phyloP scores from a whole-genome alignment of 2,797 vertebrate genomes.

The Chaetodon trifasciatus region DNA sequence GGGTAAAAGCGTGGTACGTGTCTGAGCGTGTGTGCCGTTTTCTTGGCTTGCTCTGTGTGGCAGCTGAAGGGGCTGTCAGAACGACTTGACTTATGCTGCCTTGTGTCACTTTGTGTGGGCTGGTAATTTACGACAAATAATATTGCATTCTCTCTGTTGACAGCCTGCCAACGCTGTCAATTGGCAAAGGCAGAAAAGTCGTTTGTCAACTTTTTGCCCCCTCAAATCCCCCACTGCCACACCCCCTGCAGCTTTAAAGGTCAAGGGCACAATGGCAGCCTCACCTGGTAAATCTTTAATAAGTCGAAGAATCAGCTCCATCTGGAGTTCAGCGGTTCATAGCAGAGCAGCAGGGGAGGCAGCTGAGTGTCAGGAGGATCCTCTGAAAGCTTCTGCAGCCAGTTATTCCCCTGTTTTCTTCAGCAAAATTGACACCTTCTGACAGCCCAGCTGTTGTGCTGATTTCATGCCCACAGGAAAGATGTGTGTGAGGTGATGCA shows the following conservation, averaged over 20 bases:
- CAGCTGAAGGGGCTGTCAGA: constrained; percentile 68
- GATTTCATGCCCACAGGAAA: constrained; percentile 56
- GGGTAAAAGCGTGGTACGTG: constrained; percentile 7
- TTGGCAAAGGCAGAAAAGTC: constrained; percentile 60
- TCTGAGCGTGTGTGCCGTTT: constrained; percentile 22
- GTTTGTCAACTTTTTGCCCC: constrained; percentile 57
- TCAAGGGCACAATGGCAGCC: constrained; percentile 58
- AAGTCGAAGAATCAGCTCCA: constrained; percentile 59
- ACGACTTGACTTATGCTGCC: constrained; percentile 56
- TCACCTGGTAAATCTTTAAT: constrained; percentile 73
- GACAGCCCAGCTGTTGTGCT: constrained; percentile 75
- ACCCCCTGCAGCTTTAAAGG: constrained; percentile 54
- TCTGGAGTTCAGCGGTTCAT: constrained; percentile 73
- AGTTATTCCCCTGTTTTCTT: constrained; percentile 48
- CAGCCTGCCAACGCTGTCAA: constrained; percentile 67
- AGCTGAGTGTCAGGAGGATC: constrained; percentile 54
- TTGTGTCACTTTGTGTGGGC: constrained; percentile 67
- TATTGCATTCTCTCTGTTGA: constrained; percentile 67
- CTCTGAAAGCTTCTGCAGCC: constrained; percentile 55
- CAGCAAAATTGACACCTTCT: constrained; percentile 61
- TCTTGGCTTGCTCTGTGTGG: constrained; percentile 44
- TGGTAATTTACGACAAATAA: constrained; percentile 75
- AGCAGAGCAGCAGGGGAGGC: constrained; percentile 52
- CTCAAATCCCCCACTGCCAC: constrained; percentile 29
- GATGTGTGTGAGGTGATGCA: constrained; percentile 69